These are phyloP conservation scores for Bombycilla garrulus DNA, from an alignment of 2,113 vertebrate genomes.

Conservation along the genomic window DNA sequence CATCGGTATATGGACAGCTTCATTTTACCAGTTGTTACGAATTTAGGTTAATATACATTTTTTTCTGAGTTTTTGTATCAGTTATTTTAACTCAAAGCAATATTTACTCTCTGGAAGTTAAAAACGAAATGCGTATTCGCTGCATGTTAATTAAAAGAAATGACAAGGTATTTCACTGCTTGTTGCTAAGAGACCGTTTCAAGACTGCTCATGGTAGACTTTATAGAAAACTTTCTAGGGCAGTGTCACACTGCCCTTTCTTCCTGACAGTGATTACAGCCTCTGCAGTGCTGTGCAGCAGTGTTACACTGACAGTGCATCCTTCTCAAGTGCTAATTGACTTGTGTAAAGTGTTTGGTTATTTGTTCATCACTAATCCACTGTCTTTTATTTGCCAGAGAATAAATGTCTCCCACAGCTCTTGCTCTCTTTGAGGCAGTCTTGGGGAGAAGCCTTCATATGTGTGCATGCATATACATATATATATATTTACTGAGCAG, in stretches of 20 bases:
- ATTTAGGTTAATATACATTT: not conserved
- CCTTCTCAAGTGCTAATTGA: not conserved
- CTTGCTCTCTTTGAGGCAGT: not conserved
- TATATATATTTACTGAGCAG: not conserved
- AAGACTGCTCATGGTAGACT: conserved; percentile 2
- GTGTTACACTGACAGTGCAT: not conserved
- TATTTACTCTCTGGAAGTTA: conserved; percentile 23
- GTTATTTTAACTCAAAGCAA: not conserved
- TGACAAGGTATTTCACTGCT: conserved; percentile 16
- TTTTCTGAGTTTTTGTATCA: not conserved
- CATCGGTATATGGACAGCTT: not conserved
- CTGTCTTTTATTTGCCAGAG: not conserved
- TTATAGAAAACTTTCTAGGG: conserved; percentile 28
- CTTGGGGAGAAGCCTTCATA: not conserved
- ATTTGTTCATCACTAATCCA: not conserved
- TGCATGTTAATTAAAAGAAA: conserved; percentile 17
- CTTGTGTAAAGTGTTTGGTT: not conserved
- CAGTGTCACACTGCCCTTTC: not conserved
- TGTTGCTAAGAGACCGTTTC: conserved; percentile 63
- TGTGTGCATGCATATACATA: not conserved
- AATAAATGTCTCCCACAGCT: not conserved
- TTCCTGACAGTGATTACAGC: not conserved
- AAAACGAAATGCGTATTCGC: not conserved
- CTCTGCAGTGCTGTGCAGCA: not conserved
- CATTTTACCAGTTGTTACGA: not conserved